Base-by-base conservation (phyloP, 2,113 vertebrate genomes). In the Anoplopoma fimbria region DNA sequence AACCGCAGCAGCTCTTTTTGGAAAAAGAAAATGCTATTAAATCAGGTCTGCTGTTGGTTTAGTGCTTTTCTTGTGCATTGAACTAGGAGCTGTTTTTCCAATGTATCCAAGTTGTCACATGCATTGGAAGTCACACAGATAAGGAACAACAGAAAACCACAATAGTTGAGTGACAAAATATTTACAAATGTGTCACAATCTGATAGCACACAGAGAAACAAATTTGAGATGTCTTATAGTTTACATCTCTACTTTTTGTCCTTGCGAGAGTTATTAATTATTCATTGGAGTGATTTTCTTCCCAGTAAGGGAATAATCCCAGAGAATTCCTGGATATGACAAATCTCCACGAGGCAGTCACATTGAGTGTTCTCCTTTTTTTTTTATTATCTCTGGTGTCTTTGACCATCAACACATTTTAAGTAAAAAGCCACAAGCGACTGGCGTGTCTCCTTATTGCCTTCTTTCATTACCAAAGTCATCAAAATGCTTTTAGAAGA, bases 261-360 rank as follows among this genome's bases (percentile, higher is more conserved):
- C 85, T 85, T 63, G 77, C 29, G 40, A 77, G 79, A 84, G 75
- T 79, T 74, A 91, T 91, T 84, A 81, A 91, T 91, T 93, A 93
- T 94, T 94, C 78, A 91, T 63, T 4, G 6, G 40, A 87, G 75
- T 79, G 63, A 83, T 85, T 88, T 85, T 82, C 70, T 84, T 80
- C 76, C 65, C 84, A 83, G 51, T 51, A 57, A 40, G 36, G 57
- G 36, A 82, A 77, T 23, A 60, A 79, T 86, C 45, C 61, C 74
- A 73, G 64, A 79, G 60, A 81, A 76, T 82, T 40, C 29, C 53
- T 29, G 58, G 57, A 69, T 83, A 60, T 83, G 63, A 71, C 49
- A 80, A 34, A 76, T 57, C 21, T 55, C 19, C 29, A 34, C 31
- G 13, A 25, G 4, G 9, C 42, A 53, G 51, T 69, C 76, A 78